Evolutionary conservation across 1,140 invertebrate species (phyloP).

Genomic region (Chironomus tepperi): DNA sequence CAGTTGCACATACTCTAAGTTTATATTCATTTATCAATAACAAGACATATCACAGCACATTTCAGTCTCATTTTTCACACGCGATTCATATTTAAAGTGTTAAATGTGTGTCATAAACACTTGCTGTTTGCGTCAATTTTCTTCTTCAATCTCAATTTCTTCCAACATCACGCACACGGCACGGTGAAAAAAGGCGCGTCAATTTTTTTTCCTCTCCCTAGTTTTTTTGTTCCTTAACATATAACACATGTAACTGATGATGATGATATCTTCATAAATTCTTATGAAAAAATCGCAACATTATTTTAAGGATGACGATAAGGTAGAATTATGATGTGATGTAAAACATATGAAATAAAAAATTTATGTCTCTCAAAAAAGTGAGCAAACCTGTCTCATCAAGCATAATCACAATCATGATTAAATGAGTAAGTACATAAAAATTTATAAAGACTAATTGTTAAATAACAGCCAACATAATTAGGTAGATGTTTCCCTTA

Average conservation of each 20-base stretch:
- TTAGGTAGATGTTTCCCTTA: neutral
- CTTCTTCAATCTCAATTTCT: neutral
- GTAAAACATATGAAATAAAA: neutral
- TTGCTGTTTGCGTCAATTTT: neutral
- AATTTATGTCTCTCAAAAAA: neutral
- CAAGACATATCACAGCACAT: no score
- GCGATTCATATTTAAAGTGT: neutral
- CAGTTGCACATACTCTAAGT: no score
- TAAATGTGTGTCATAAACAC: constrained; percentile 18
- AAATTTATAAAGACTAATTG: neutral
- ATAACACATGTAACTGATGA: neutral
- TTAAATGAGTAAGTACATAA: no score
- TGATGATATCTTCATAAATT: neutral
- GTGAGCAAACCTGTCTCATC: no score
- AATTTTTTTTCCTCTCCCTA: neutral
- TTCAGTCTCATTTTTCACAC: constrained; percentile 20
- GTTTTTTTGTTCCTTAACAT: neutral
- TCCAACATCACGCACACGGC: neutral
- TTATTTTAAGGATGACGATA: neutral
- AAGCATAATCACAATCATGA: no score
- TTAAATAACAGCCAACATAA: neutral
- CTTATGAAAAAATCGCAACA: neutral
- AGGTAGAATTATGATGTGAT: neutral
- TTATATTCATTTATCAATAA: no score
- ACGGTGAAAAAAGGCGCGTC: neutral